phyloP scores from a whole-genome alignment of 2,797 vertebrate genomes.

The Hippoglossus hippoglossus region DNA sequence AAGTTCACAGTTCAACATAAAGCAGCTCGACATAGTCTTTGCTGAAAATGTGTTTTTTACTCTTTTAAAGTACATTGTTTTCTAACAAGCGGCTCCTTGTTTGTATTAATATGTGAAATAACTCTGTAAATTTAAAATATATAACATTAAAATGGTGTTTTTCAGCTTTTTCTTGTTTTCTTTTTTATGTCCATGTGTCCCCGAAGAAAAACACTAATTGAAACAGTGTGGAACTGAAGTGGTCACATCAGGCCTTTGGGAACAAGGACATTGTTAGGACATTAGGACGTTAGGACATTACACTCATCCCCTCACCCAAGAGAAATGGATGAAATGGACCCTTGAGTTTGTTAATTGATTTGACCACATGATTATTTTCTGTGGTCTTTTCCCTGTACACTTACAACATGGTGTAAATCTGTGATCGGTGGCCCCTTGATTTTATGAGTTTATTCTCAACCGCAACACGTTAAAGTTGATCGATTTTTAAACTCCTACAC shows the following conservation, averaged over 20 bases:
- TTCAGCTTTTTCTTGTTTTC: neutral
- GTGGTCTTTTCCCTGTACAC: neutral
- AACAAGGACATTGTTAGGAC: conserved; percentile 2
- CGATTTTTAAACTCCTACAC: too few relatives aligned
- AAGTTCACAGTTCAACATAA: neutral
- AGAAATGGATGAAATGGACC: conserved; percentile 50
- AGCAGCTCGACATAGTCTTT: neutral
- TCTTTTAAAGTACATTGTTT: neutral
- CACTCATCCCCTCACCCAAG: conserved; percentile 55
- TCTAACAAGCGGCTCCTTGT: neutral
- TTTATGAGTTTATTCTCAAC: too few relatives aligned
- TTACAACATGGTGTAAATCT: neutral
- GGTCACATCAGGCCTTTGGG: conserved; percentile 51
- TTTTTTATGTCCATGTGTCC: neutral
- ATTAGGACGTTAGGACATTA: conserved; percentile 35
- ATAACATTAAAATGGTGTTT: neutral
- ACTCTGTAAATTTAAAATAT: neutral
- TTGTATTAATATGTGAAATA: neutral
- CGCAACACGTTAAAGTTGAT: too few relatives aligned
- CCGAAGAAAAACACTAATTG: conserved; percentile 36
- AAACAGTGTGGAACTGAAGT: conserved; percentile 39
- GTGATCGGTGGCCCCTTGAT: neutral
- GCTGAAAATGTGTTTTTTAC: neutral
- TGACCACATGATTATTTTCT: conserved; percentile 22
- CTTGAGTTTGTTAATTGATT: conserved; percentile 53